Evolutionary conservation across 2,888 invertebrate species (phyloP), one percentile per base, ranked within the genome.

Genomic region (Biston betularia): DNA sequence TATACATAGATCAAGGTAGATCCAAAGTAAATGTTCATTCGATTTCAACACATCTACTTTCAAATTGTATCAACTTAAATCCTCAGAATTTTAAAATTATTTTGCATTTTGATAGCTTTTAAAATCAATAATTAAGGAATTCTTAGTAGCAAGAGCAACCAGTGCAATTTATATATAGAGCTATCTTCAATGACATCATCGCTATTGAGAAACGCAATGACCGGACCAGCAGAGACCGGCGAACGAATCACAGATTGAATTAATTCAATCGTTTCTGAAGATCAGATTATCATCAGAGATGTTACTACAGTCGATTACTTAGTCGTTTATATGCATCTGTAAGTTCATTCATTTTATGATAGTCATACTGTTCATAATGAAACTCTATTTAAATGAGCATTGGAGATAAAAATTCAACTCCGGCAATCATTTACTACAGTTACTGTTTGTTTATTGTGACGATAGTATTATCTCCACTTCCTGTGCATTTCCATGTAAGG

Each of bases 111-210:
- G 24, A 24, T 24, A 1, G 24, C 24, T 24, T 24, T 24, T 24
- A 24, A 24, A 38, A 35, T 35, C 35, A 34, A 2, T 50, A 34
- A 38, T 15, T 52, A 38, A 54, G 11, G 8, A 24, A 24, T 40
- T 54, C 24, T 40, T 54, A 11, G n/a, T 6, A 40, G 11, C 40
- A 40, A 54, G 5, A 54, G 11, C 40, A 40, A 54, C 40, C 54
- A 24, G 54, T 54, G 42, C 24, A 54, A 40, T 54, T 53, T 15
- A 38, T 42, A 38, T 42, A 42, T 54, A 7, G 12, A 54, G 11
- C 42, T 42, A 42, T 54, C n/a, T 55, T 55, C 42, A 75, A 71
- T 60, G 68, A 65, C 69, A 75, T 68, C 69, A 59, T 67, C 40
- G 4, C 8, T 42, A 55, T 46, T 33, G 44, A 66, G 68, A 68